Evolutionary conservation across 2,113 vertebrate genomes (phyloP).

Genomic region (Mormoops blainvillei): DNA sequence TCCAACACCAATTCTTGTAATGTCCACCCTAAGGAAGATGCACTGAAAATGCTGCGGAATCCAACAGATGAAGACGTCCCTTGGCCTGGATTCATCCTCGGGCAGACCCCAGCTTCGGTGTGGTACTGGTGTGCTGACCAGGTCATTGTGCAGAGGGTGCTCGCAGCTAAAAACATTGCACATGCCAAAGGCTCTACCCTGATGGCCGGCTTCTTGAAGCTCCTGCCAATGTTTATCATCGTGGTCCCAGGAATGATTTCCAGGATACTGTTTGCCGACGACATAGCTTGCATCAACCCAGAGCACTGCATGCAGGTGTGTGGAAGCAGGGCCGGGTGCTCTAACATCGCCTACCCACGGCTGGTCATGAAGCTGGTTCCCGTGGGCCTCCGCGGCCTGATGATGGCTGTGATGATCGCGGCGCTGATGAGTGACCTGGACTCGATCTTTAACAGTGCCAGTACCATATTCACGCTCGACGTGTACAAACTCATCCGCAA

Average conservation of each 20-base stretch:
- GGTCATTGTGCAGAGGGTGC: conserved; percentile 96
- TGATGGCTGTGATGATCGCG: conserved; percentile 99
- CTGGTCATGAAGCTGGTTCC: conserved; percentile 96
- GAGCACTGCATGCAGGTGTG: conserved; percentile 98
- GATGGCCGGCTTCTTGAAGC: conserved; percentile 96
- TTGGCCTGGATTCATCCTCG: conserved; percentile 96
- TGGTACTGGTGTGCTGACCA: conserved; percentile 99
- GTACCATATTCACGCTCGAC: conserved; percentile 98
- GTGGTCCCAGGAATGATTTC: conserved; percentile 99
- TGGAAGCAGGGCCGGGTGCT: conserved; percentile 95
- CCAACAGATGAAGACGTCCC: conserved; percentile 96
- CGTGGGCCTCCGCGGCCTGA: conserved; percentile 93
- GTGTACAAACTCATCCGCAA: conserved; percentile 91
- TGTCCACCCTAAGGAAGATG: conserved; percentile 90
- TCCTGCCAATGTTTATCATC: conserved; percentile 98
- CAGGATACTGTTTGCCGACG: conserved; percentile 91
- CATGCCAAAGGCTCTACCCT: conserved; percentile 96
- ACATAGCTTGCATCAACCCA: conserved; percentile 95
- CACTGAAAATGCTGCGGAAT: conserved; percentile 89
- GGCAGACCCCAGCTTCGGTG: conserved; percentile 97
- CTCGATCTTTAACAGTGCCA: conserved; percentile 98
- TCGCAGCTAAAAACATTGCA: conserved; percentile 95
- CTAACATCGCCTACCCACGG: conserved; percentile 97
- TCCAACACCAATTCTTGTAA: conserved; percentile 90
- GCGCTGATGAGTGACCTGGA: conserved; percentile 99